phyloP scores from a whole-genome alignment of 2,113 vertebrate species.

The Phasianus colchicus region DNA sequence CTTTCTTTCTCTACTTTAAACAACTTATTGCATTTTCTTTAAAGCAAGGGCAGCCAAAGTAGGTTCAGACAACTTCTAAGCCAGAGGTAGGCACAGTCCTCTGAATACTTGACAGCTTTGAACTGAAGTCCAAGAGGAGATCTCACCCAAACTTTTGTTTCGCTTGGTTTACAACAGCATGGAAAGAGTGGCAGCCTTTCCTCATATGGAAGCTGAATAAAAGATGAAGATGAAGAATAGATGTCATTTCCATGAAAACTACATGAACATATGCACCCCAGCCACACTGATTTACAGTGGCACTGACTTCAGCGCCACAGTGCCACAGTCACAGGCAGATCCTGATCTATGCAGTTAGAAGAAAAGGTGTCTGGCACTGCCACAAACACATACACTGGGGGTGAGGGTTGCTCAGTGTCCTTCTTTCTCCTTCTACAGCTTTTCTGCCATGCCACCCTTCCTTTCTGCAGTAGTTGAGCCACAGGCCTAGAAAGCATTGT shows the following conservation, averaged over 20 bases:
- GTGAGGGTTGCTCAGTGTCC: accelerated
- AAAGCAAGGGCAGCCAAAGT: neutral
- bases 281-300: neutral
- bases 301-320: neutral
- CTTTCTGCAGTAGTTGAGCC: neutral
- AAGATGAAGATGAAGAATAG: neutral
- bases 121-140: neutral
- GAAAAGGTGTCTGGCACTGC: neutral
- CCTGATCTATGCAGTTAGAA: neutral
- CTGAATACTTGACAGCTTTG: neutral
- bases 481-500: neutral
- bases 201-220: neutral
- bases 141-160: neutral
- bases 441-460: neutral
- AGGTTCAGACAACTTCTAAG: neutral
- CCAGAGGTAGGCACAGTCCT: neutral
- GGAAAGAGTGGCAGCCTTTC: neutral
- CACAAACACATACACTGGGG: accelerated
- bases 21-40: neutral
- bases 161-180: neutral
- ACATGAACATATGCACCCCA: neutral
- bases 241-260: neutral
- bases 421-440: neutral
- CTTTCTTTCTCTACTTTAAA: conserved; percentile 33
- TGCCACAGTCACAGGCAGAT: no score